Conservation (phyloP, 2,113 vertebrate genomes). For the Cyprinodon variegatus region DNA sequence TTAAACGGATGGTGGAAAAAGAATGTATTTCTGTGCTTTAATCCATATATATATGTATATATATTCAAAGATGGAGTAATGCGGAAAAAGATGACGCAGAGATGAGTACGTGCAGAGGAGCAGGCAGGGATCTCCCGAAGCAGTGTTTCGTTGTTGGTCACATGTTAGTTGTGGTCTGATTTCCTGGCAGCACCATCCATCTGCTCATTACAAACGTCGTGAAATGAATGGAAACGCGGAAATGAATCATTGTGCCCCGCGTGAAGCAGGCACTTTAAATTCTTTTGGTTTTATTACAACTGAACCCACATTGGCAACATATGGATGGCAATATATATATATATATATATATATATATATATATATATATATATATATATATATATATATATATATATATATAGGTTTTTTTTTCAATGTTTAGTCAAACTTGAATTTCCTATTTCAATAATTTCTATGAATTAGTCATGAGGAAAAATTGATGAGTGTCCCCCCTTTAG, state of each 20-base stretch:
- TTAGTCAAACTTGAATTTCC: no score
- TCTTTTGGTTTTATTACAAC: neutral
- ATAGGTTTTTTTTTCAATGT: no score
- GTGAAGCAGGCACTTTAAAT: neutral
- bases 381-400: no score
- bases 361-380: no score
- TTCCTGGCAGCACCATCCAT: conserved; percentile 10
- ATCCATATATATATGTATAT: neutral
- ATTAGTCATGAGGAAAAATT: conserved; percentile 6
- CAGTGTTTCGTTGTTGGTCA: conserved; percentile 43
- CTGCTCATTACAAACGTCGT: conserved; percentile 6
- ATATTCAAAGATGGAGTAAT: neutral
- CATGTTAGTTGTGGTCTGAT: conserved; percentile 46
- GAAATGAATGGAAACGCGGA: neutral
- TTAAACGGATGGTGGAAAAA: neutral
- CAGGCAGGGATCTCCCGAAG: conserved; percentile 63
- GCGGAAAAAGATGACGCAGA: conserved; percentile 63
- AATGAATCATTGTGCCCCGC: neutral
- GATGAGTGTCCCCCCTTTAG: conserved; percentile 21
- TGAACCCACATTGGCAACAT: no score
- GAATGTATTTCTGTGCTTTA: neutral
- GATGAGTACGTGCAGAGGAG: conserved; percentile 73
- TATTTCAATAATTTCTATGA: neutral
- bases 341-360: no score
- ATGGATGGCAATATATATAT: neutral